A percentile compares a stretch with the other conserved stretches of the same genome.
These are phyloP conservation scores for Meloidogyne floridensis DNA, from an alignment of 1,140 invertebrate genomes.

Conservation along the genomic window DNA sequence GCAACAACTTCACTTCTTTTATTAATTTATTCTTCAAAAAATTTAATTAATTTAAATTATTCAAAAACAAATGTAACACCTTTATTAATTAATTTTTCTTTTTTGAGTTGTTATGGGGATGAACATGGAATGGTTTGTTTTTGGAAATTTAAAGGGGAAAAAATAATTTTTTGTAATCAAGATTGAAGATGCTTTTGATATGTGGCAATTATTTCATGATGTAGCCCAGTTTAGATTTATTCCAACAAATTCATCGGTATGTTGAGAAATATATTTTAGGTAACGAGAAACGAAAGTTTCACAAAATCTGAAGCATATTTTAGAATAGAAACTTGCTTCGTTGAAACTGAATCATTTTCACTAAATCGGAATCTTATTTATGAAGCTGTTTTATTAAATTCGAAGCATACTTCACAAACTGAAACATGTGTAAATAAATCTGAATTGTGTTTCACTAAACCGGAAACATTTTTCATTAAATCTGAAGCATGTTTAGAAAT, in stretches of 20 bases:
- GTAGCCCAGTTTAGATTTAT: constrained; percentile 49
- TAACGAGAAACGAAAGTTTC: background rate
- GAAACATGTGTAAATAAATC: too few species aligned
- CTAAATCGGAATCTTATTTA: background rate
- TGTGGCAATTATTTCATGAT: constrained; percentile 45
- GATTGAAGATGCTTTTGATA: constrained; percentile 52
- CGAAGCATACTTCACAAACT: too few species aligned
- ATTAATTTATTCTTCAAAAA: constrained; percentile 28
- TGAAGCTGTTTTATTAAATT: too few species aligned
- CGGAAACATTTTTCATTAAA: too few species aligned
- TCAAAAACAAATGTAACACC: constrained; percentile 31
- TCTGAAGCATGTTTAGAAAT: background rate
- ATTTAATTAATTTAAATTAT: constrained; percentile 11
- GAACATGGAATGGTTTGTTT: constrained; percentile 46
- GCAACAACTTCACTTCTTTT: constrained; percentile 43
- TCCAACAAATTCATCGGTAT: constrained; percentile 44
- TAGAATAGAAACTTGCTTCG: too few species aligned
- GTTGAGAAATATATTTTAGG: background rate
- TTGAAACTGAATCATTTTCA: background rate
- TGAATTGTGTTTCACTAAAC: too few species aligned
- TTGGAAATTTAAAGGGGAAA: background rate
- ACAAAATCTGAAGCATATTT: too few species aligned
- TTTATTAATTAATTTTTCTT: constrained; percentile 47
- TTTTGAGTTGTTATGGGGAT: constrained; percentile 52
- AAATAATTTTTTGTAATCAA: background rate